Percentiles rank a stretch among this genome's conserved stretches.
phyloP scores from a whole-genome alignment of 1,140 invertebrate species.

The Drusus annulatus region DNA sequence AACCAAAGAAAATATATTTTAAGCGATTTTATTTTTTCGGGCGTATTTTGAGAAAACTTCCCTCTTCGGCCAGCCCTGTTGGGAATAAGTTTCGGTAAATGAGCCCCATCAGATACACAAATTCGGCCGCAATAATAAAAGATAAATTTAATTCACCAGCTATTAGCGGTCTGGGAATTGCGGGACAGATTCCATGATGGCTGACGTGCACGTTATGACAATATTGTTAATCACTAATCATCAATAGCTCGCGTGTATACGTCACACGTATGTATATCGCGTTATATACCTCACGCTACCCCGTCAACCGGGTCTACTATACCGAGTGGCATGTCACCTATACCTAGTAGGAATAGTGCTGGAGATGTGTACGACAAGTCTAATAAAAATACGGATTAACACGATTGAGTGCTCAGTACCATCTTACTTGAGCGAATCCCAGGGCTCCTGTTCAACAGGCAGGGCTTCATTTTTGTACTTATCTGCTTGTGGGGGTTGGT shows the following conservation, averaged over 20 bases:
- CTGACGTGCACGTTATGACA: slow-evolving; percentile 31
- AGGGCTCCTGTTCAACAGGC: no score
- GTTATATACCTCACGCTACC: neutral
- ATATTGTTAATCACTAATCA: slow-evolving; percentile 34
- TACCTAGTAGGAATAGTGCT: no score
- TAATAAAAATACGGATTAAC: no score
- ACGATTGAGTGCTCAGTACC: no score
- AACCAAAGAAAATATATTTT: no score
- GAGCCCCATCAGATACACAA: slow-evolving; percentile 31
- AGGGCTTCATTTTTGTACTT: no score
- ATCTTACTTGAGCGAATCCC: no score
- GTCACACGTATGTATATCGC: neutral
- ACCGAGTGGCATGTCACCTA: no score
- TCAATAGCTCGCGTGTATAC: slow-evolving; percentile 24
- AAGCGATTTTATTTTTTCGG: no score
- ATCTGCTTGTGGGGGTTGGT: no score
- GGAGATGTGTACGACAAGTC: no score
- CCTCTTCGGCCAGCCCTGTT: neutral
- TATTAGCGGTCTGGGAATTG: slow-evolving; percentile 28
- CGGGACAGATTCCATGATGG: slow-evolving; percentile 30
- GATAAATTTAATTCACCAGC: slow-evolving; percentile 35
- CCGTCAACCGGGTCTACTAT: neutral
- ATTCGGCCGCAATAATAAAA: slow-evolving; percentile 33
- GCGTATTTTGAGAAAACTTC: no score
- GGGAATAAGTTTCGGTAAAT: slow-evolving; percentile 5